Evolutionary conservation across 2,113 vertebrate genomes (phyloP).

Genomic region (Hippocampus guttulatus): DNA sequence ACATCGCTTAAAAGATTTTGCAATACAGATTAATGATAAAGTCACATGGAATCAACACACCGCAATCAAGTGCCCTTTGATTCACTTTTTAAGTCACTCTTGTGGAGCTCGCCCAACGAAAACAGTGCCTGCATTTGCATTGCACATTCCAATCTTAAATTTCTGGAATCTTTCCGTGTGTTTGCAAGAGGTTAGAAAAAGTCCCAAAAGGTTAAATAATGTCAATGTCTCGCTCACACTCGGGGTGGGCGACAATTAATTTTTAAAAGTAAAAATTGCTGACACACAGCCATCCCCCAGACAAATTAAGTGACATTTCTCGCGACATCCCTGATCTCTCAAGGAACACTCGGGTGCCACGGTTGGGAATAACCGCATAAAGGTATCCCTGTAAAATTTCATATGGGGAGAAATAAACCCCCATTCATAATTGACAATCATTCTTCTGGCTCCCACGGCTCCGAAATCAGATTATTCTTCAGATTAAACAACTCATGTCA

Average conservation of each 20-base stretch:
- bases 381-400: background rate
- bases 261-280: too few species aligned
- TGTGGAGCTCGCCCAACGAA: background rate
- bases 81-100: constrained; percentile 20
- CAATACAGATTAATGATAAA: constrained; percentile 37
- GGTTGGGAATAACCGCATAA: background rate
- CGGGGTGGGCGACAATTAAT: too few species aligned
- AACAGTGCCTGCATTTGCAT: background rate
- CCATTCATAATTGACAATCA: too few species aligned
- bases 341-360: background rate
- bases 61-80: too few species aligned
- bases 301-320: background rate
- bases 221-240: too few species aligned
- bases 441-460: background rate
- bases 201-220: too few species aligned
- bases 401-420: background rate
- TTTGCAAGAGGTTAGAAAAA: too few species aligned
- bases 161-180: too few species aligned
- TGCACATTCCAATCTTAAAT: background rate
- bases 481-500: background rate
- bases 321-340: background rate
- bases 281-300: too few species aligned
- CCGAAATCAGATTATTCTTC: background rate
- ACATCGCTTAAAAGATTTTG: constrained; percentile 44
- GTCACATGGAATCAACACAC: constrained; percentile 13